Conservation (phyloP, 2,797 vertebrate species). For the Centroberyx gerrardi region DNA sequence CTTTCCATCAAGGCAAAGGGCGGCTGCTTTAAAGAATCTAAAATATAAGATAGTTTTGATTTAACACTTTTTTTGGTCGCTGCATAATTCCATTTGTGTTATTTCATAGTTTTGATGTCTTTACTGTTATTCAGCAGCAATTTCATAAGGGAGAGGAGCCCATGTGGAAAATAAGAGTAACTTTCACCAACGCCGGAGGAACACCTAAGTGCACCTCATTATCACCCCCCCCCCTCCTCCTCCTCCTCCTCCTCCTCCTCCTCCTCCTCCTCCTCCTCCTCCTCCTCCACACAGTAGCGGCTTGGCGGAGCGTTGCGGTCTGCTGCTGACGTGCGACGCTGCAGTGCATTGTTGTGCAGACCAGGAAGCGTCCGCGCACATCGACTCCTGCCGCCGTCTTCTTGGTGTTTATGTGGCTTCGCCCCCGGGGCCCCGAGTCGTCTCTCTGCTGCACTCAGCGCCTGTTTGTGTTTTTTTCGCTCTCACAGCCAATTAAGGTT, state of each 20-base stretch:
- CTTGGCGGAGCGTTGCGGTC: slow-evolving; percentile 30
- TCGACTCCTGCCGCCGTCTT: slow-evolving; percentile 28
- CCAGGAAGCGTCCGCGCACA: neutral
- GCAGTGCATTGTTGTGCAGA: slow-evolving; percentile 31
- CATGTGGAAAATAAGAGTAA: no score
- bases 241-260: slow-evolving; percentile 12
- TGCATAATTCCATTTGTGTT: no score
- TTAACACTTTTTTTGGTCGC: no score
- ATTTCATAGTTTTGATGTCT: no score
- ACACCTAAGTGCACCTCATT: neutral
- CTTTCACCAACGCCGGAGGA: no score
- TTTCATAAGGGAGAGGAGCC: no score
- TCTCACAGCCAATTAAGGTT: slow-evolving; percentile 65
- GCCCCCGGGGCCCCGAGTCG: slow-evolving; percentile 48
- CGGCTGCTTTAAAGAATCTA: no score
- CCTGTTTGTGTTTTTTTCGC: slow-evolving; percentile 66
- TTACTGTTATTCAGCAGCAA: no score
- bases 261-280: neutral
- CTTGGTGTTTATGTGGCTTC: neutral
- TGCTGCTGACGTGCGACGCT: slow-evolving; percentile 22
- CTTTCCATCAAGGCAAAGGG: no score
- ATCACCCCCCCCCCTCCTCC: neutral
- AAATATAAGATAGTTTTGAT: no score
- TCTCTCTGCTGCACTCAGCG: slow-evolving; percentile 54
- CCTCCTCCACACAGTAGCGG: slow-evolving; percentile 31